phyloP scores from a whole-genome alignment of 2,888 invertebrate species.

The Drosophila peninsularis region DNA sequence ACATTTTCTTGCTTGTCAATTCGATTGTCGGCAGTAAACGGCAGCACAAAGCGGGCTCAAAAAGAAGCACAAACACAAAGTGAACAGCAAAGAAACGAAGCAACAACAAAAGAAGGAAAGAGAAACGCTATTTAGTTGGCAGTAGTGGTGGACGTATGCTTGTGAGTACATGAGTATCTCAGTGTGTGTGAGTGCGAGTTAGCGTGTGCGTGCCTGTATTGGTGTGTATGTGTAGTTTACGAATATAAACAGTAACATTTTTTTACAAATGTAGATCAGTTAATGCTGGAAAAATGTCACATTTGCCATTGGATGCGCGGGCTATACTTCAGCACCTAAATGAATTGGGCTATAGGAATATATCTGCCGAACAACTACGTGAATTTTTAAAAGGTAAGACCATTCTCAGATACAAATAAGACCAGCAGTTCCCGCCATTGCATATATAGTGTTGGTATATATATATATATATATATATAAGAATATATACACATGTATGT shows the following conservation, averaged over 20 bases:
- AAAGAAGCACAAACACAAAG: conserved; percentile 53
- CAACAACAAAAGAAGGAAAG: conserved; percentile 65
- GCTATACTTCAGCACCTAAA: conserved; percentile 91
- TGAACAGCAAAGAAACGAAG: conserved; percentile 63
- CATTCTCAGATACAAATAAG: conserved; percentile 19
- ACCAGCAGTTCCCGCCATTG: conserved; percentile 65
- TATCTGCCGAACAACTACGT: conserved; percentile 90
- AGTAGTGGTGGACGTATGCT: conserved; percentile 36
- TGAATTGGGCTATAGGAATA: conserved; percentile 90
- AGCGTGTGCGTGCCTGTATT: conserved; percentile 20
- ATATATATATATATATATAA: not conserved
- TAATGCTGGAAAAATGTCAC: conserved; percentile 82
- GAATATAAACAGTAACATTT: conserved; percentile 49
- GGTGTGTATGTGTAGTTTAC: conserved; percentile 12
- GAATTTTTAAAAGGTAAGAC: conserved; percentile 90
- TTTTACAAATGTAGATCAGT: conserved; percentile 40
- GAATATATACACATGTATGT: conserved; percentile 1
- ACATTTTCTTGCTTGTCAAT: conserved; percentile 62
- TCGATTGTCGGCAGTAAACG: conserved; percentile 72
- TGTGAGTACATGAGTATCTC: conserved; percentile 25
- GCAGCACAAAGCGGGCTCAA: conserved; percentile 60
- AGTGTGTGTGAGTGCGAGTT: conserved; percentile 17
- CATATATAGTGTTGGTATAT: conserved; percentile 19
- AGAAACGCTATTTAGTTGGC: conserved; percentile 59
- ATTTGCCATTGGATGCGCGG: conserved; percentile 87